These are phyloP conservation scores for Amiota mariae DNA, from an alignment of 2,888 invertebrate species.

Conservation along the genomic window DNA sequence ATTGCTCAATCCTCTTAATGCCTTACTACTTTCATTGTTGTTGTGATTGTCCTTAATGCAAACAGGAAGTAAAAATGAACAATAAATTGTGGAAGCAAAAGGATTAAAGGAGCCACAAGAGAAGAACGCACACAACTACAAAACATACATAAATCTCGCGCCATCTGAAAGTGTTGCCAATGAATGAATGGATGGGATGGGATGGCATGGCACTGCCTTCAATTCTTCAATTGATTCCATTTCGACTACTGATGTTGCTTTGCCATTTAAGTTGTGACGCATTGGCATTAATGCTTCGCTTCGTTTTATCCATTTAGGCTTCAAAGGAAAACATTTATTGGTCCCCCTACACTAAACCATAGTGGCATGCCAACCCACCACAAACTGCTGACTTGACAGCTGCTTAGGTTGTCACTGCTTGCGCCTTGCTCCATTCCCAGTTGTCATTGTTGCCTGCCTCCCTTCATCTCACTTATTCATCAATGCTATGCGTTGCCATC, in stretches of 20 bases:
- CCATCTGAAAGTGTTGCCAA: not conserved
- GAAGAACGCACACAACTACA: conserved; percentile 1
- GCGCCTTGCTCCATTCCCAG: not conserved
- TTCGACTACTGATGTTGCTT: not conserved
- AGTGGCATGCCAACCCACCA: conserved; percentile 44
- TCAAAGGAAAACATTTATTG: conserved; percentile 47
- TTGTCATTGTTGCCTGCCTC: not conserved
- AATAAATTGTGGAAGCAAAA: not conserved
- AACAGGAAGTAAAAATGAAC: conserved; percentile 11
- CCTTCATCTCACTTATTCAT: conserved; percentile 1
- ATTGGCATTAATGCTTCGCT: not conserved
- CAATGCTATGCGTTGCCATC: not conserved
- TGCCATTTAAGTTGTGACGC: not conserved
- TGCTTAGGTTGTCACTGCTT: not conserved
- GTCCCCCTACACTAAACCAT: conserved; percentile 44
- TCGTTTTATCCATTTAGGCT: no score
- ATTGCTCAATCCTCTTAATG: not conserved
- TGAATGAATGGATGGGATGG: not conserved
- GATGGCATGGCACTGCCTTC: not conserved
- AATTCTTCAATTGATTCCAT: not conserved
- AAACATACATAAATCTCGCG: conserved; percentile 31
- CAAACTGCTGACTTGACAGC: conserved; percentile 56
- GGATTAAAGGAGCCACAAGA: conserved; percentile 11
- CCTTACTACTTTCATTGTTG: conserved; percentile 4
- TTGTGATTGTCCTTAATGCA: not conserved